These are phyloP conservation scores for Dendropsophus ebraccatus DNA, from an alignment of 2,113 vertebrate species.

Conservation along the genomic window DNA sequence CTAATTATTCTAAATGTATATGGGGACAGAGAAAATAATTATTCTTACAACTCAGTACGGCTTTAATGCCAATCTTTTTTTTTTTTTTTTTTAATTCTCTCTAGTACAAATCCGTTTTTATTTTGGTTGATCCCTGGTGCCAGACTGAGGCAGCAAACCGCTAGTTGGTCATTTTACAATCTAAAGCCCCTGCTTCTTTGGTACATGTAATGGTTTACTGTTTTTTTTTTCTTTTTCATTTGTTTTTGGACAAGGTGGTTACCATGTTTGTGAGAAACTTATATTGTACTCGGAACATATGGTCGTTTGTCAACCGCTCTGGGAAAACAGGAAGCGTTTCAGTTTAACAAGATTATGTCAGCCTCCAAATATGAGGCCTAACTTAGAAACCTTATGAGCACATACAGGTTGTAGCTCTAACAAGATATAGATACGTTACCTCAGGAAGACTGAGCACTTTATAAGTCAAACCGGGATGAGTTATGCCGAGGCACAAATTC, in stretches of 20 bases:
- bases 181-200: not conserved
- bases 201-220: not conserved
- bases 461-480: slow-evolving; percentile 7
- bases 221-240: not conserved
- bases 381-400: slow-evolving; percentile 55
- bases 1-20: too few species aligned
- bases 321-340: slow-evolving; percentile 49
- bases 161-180: not conserved
- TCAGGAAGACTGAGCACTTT: not conserved
- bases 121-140: not conserved
- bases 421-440: not conserved
- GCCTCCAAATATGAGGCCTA: slow-evolving; percentile 38
- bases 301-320: slow-evolving; percentile 56
- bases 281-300: slow-evolving; percentile 20
- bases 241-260: slow-evolving; percentile 2
- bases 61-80: too few species aligned
- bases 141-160: not conserved
- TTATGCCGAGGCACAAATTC: slow-evolving; percentile 15
- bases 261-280: slow-evolving; percentile 14
- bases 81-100: too few species aligned
- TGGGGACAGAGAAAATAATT: too few species aligned
- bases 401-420: not conserved
- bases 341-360: slow-evolving; percentile 46
- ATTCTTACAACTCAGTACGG: too few species aligned
- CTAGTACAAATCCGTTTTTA: not conserved